These are phyloP conservation scores for Amphipoea lucens DNA, from an alignment of 2,888 invertebrate species.

Conservation along the genomic window DNA sequence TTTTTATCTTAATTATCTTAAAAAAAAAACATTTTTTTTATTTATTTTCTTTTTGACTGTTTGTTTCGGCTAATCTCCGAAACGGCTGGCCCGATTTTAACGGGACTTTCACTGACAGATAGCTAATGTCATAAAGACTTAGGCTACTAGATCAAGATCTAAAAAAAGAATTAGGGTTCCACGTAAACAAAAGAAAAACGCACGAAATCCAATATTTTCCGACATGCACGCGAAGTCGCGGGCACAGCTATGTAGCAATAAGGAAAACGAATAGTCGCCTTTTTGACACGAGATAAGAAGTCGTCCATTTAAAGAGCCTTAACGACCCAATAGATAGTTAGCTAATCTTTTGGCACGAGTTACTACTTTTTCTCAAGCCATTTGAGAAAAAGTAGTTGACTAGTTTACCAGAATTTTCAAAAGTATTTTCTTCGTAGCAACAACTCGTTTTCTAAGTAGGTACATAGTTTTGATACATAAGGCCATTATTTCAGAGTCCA, in stretches of 20 bases:
- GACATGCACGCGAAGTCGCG: not conserved
- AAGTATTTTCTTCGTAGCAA: not conserved
- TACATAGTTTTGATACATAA: conserved; percentile 70
- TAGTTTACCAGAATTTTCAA: not conserved
- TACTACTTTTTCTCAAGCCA: not conserved
- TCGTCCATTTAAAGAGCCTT: not conserved
- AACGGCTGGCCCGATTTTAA: no score
- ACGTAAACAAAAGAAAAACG: not conserved
- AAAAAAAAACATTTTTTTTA: no score
- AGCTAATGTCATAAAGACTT: not conserved
- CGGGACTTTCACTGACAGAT: no score
- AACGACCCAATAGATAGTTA: not conserved
- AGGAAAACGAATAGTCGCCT: not conserved
- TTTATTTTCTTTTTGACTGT: no score
- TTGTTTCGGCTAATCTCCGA: no score
- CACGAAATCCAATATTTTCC: not conserved
- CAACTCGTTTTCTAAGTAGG: conserved; percentile 1
- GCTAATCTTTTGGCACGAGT: conserved; percentile 3
- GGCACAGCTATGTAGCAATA: not conserved
- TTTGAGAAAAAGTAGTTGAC: not conserved
- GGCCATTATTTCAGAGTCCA: conserved; percentile 76
- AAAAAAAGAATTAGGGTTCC: not conserved
- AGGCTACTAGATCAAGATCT: no score
- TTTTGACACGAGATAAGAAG: not conserved
- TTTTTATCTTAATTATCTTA: no score